Conservation (phyloP, 2,113 vertebrate species). For the Alethe castanea region DNA sequence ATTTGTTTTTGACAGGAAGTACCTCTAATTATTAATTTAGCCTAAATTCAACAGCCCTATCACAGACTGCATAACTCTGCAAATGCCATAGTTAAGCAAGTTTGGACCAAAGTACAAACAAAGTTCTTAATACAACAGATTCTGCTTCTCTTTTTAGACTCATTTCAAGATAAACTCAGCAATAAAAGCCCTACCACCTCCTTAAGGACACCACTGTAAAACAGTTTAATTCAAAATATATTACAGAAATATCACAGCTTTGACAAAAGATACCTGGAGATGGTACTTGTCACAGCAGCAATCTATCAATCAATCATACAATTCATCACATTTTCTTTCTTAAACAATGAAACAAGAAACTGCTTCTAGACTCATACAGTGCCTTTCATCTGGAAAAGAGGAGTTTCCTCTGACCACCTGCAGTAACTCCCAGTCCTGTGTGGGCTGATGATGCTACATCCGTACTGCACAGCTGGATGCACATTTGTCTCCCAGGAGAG, state of each 20-base stretch:
- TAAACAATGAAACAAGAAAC: neutral
- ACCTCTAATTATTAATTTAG: neutral
- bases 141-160: neutral
- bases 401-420: conserved; percentile 34
- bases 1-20: neutral
- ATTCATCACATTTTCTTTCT: neutral
- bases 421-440: conserved; percentile 52
- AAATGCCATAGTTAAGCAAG: neutral
- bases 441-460: conserved; percentile 38
- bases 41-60: neutral
- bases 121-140: neutral
- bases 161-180: neutral
- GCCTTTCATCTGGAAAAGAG: conserved; percentile 32
- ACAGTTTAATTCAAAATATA: neutral
- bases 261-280: neutral
- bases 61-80: neutral
- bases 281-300: neutral
- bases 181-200: neutral
- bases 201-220: neutral
- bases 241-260: neutral
- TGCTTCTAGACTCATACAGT: neutral
- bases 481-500: neutral
- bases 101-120: neutral
- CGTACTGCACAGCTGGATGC: neutral
- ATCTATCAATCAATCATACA: neutral